Evolutionary conservation across 2,888 invertebrate species (phyloP).

Genomic region (Nemotelus nigrinus): DNA sequence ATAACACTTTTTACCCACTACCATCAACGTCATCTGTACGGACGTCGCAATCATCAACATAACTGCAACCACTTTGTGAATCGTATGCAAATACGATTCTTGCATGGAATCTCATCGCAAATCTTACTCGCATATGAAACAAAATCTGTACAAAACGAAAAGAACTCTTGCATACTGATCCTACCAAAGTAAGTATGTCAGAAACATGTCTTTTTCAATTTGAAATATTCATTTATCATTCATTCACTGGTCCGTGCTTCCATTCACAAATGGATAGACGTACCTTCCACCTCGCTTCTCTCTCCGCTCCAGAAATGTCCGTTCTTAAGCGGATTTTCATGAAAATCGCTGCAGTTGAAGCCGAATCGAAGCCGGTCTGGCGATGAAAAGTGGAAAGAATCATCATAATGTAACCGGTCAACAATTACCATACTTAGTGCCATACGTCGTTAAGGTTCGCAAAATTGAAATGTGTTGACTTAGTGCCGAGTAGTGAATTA

Average conservation of each 20-base stretch:
- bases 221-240: constrained; percentile 37
- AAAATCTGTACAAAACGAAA: constrained; percentile 8
- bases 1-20: constrained; percentile 15
- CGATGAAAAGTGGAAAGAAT: constrained; percentile 9
- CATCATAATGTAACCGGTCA: constrained; percentile 37
- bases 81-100: constrained; percentile 21
- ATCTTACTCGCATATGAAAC: neutral
- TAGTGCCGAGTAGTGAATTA: constrained; percentile 40
- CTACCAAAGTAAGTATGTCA: constrained; percentile 33
- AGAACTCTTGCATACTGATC: constrained; percentile 9
- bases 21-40: constrained; percentile 8
- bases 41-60: constrained; percentile 17
- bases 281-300: constrained; percentile 5
- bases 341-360: constrained; percentile 4
- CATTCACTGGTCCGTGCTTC: constrained; percentile 2
- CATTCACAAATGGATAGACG: constrained; percentile 3
- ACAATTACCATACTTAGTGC: constrained; percentile 46
- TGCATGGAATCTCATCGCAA: constrained; percentile 6
- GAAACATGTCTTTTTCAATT: constrained; percentile 38
- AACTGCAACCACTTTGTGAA: neutral
- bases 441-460: constrained; percentile 45
- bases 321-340: constrained; percentile 17
- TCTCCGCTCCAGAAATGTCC: neutral
- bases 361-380: neutral
- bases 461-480: constrained; percentile 44